Percentiles rank a stretch among this genome's conserved stretches.
Evolutionary conservation across 2,888 invertebrate species (phyloP).

Genomic region (Cylindroiulus punctatus): DNA sequence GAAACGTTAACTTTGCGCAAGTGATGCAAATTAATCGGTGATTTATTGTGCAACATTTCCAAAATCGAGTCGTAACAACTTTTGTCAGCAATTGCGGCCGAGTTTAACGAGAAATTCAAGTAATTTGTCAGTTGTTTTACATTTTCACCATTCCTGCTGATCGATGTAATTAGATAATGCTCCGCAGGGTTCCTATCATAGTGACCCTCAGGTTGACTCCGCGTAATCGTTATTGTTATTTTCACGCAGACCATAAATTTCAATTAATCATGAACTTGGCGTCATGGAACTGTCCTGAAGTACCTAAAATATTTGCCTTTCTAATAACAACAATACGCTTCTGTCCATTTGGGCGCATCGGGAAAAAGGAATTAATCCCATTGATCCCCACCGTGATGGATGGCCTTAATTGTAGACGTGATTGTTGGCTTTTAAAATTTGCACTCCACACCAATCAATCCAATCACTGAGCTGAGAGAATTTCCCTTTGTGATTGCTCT

Average conservation of each 20-base stretch:
- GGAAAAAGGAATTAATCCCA: neutral
- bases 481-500: neutral
- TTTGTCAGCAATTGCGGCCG: too few species aligned
- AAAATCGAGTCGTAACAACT: too few species aligned
- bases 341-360: neutral
- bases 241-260: neutral
- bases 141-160: neutral
- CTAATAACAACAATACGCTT: neutral
- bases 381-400: neutral
- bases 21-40: neutral
- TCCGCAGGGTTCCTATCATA: neutral
- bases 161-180: neutral
- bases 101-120: too few species aligned
- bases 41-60: neutral
- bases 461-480: neutral
- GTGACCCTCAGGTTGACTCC: neutral
- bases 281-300: neutral
- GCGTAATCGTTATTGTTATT: neutral
- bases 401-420: neutral
- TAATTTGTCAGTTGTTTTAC: too few species aligned
- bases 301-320: neutral
- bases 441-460: conserved; percentile 29
- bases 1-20: neutral
- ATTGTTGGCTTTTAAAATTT: conserved; percentile 33
- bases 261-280: conserved; percentile 18